phyloP scores from a whole-genome alignment of 2,113 vertebrate species.

The Heterotilapia buettikoferi region DNA sequence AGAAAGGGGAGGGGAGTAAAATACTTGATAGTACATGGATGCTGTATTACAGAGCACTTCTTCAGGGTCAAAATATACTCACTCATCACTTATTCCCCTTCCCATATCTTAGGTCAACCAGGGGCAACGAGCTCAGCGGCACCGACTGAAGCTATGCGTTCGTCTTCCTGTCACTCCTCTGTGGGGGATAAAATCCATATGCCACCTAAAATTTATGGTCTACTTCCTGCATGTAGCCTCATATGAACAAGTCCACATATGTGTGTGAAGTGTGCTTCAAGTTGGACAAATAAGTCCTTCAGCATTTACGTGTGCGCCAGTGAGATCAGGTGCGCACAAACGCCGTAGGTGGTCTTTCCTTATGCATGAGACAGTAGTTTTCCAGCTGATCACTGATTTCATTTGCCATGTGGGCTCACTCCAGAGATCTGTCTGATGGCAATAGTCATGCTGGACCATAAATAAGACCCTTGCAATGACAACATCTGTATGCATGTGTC shows the following conservation, averaged over 20 bases:
- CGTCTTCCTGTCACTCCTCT: not conserved
- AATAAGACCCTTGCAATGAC: not conserved
- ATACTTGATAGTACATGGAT: not conserved
- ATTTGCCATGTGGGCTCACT: slow-evolving; percentile 18
- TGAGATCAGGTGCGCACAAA: slow-evolving; percentile 9
- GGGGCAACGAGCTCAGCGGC: slow-evolving; percentile 27
- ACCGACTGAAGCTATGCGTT: slow-evolving; percentile 1
- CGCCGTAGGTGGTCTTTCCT: slow-evolving; percentile 22
- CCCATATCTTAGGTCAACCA: slow-evolving; percentile 16
- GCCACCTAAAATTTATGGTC: slow-evolving; percentile 31
- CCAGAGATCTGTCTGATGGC: not conserved
- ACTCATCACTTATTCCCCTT: slow-evolving; percentile 9
- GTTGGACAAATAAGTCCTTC: not conserved
- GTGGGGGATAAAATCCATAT: slow-evolving; percentile 29
- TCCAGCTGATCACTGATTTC: slow-evolving; percentile 48
- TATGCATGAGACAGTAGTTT: slow-evolving; percentile 45
- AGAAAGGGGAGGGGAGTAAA: not conserved
- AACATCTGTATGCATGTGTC: not conserved
- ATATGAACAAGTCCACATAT: slow-evolving; percentile 41
- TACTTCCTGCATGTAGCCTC: not conserved
- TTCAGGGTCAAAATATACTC: slow-evolving; percentile 15
- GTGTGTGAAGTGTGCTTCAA: not conserved
- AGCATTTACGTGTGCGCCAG: not conserved
- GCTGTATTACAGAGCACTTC: not conserved
- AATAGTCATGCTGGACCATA: not conserved